These are phyloP conservation scores for Chaunax sp. DNA, from an alignment of 2,797 vertebrate species.

Conservation along the genomic window DNA sequence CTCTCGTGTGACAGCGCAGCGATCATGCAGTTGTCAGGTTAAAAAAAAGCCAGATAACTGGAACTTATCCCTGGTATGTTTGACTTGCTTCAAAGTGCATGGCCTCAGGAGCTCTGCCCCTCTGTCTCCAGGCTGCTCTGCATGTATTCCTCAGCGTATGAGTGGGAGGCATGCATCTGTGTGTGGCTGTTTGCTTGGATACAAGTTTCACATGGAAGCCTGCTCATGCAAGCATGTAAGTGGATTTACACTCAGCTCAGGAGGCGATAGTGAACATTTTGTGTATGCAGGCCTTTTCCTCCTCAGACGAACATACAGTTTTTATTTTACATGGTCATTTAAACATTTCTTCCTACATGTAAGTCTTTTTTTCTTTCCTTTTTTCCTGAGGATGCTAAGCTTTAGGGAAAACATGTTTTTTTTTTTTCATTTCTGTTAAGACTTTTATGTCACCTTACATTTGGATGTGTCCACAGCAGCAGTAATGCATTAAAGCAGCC, in stretches of 20 bases:
- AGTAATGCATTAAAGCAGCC: no score
- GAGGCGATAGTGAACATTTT: slow-evolving; percentile 37
- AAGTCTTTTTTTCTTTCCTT: no score
- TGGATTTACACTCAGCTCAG: slow-evolving; percentile 55
- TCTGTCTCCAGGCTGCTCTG: slow-evolving; percentile 9
- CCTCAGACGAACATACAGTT: slow-evolving; percentile 6
- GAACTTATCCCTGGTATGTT: background rate
- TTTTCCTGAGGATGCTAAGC: no score
- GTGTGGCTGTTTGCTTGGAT: slow-evolving; percentile 63
- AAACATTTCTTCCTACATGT: background rate
- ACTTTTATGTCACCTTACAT: no score
- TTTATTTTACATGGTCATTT: slow-evolving; percentile 5
- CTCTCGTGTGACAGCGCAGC: background rate
- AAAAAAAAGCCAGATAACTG: no score
- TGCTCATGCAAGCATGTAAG: slow-evolving; percentile 63
- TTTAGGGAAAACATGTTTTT: no score
- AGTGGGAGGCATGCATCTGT: slow-evolving; percentile 46
- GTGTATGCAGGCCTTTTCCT: slow-evolving; percentile 7
- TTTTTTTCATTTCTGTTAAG: no score
- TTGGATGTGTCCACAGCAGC: no score
- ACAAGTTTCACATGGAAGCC: slow-evolving; percentile 46
- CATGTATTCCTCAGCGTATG: slow-evolving; percentile 8
- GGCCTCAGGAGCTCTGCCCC: background rate
- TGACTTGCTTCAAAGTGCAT: no score
- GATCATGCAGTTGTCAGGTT: no score